Percentiles rank a stretch among this genome's conserved stretches.
These are phyloP conservation scores for Mus minutoides DNA, from an alignment of 2,797 vertebrate genomes.

Conservation along the genomic window DNA sequence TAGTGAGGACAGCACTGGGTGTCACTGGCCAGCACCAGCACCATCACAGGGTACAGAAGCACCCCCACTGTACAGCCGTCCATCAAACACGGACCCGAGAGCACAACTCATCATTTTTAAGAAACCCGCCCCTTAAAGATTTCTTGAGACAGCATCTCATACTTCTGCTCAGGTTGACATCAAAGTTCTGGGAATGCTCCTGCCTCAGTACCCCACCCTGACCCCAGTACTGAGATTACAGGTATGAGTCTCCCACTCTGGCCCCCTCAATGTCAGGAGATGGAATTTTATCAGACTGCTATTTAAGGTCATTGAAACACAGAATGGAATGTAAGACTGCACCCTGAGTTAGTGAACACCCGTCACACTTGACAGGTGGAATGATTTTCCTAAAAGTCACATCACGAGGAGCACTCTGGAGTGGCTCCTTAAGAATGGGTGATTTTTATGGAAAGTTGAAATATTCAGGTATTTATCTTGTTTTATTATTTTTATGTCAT, in stretches of 20 bases:
- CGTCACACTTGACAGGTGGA: not conserved
- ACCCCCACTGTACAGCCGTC: not conserved
- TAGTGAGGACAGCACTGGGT: not conserved
- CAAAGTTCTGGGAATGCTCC: not conserved
- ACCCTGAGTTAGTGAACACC: not conserved
- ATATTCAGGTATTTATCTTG: not conserved
- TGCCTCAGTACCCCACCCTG: not conserved
- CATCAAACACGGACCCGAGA: not conserved
- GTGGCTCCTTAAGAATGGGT: not conserved
- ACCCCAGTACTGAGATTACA: not conserved
- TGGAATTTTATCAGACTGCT: not conserved
- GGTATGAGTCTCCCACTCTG: not conserved
- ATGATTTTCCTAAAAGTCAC: constrained; percentile 1
- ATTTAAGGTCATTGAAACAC: not conserved
- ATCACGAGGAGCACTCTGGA: constrained; percentile 22
- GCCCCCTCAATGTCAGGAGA: not conserved
- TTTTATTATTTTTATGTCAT: constrained; percentile 44
- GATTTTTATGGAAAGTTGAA: constrained; percentile 6
- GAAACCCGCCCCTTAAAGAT: not conserved
- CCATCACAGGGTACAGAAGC: not conserved
- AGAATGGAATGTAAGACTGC: not conserved
- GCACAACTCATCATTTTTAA: not conserved
- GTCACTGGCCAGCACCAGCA: not conserved
- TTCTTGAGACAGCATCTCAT: not conserved
- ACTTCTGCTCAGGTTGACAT: not conserved